These are phyloP conservation scores for Nomada flava DNA, from an alignment of 2,888 invertebrate genomes.

Conservation along the genomic window DNA sequence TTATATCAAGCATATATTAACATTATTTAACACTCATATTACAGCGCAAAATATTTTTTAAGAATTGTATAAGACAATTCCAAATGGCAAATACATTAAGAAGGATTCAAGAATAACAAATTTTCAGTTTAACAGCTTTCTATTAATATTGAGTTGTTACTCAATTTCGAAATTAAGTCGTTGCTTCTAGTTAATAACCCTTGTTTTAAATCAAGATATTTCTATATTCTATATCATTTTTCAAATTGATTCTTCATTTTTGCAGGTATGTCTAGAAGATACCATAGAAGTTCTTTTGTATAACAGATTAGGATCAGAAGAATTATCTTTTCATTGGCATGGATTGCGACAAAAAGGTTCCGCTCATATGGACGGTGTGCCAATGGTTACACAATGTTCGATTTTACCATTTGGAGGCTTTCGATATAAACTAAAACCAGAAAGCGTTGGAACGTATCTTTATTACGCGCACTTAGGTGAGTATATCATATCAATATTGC, in stretches of 20 bases:
- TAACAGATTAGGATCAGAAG: conserved; percentile 71
- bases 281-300: conserved; percentile 72
- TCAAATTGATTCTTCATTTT: neutral
- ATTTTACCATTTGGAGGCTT: conserved; percentile 79
- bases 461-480: conserved; percentile 84
- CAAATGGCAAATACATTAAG: too few species aligned
- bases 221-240: too few species aligned
- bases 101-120: too few species aligned
- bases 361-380: conserved; percentile 83
- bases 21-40: too few species aligned
- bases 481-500: neutral
- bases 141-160: too few species aligned
- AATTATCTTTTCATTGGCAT: conserved; percentile 85
- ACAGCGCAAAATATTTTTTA: too few species aligned
- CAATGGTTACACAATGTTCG: conserved; percentile 84
- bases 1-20: too few species aligned
- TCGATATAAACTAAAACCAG: conserved; percentile 75
- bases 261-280: conserved; percentile 75
- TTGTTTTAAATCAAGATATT: too few species aligned
- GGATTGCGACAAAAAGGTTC: conserved; percentile 81
- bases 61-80: too few species aligned
- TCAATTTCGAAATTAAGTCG: too few species aligned
- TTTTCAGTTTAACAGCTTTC: too few species aligned
- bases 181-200: too few species aligned
- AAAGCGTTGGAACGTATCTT: conserved; percentile 71